Base-by-base conservation (phyloP, 2,113 vertebrate species). In the human (Homo sapiens) region DNA sequence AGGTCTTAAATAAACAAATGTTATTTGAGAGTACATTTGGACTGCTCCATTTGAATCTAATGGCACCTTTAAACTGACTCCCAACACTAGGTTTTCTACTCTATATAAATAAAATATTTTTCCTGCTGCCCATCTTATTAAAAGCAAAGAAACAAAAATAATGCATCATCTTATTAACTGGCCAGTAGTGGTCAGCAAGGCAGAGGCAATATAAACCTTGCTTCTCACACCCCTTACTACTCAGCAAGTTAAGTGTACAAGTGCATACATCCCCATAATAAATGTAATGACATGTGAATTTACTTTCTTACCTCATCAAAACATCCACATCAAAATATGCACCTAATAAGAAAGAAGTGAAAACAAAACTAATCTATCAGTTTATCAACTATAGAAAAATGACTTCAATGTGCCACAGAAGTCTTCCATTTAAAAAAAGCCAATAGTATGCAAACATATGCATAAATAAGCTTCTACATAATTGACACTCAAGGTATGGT, bases 111-210 rank as follows among this genome's bases (percentile, higher is more conserved):
- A 52, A 85, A 89, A 94, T 3, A 68, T 79, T 38, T 32, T 91
- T 64, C 55, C 35, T 81, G 43, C 43, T 40, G 40, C 45, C 30
- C 59, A 57, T 32, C 1, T 57, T 76, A 48, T 16, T 90, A 70
- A 93, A 93, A 90, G 43, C 27, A 5, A 96, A 59, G 32, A 95
- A 82, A 61, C 10, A 86, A 95, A 82, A 97, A 79, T 8, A 27
- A 81, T 40, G 27, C 6, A 52, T 55, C 14, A 45, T 45, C 45
- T 30, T 80, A 11, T 66, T 90, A 55, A 80, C 32, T 55, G 61
- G 83, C 38, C 70, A 35, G 40, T 48, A 96, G 32, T 35, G 23
- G 81, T 76, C 48, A 81, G 27, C 40, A 79, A 87, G 43, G 20
- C 38, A 72, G 61, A 22, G 5, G 8, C 22, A 68, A 50, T 61